Evolutionary conservation across 2,113 vertebrate genomes (phyloP).

Genomic region (Tonatia bakeri): DNA sequence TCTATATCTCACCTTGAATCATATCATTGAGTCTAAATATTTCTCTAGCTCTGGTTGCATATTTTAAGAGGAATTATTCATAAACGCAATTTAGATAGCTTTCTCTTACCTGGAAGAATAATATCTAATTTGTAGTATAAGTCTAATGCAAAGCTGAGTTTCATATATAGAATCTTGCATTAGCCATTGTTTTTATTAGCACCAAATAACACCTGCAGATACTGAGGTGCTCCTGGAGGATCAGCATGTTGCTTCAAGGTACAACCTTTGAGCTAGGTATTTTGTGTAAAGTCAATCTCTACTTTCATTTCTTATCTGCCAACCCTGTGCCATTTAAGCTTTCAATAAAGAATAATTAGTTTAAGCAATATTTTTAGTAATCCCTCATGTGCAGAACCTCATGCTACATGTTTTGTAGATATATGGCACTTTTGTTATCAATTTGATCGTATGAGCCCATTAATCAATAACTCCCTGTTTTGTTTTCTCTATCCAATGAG

Average conservation of each 20-base stretch:
- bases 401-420: slow-evolving; percentile 17
- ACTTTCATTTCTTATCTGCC: background rate
- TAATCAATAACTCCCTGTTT: background rate
- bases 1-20: background rate
- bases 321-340: background rate
- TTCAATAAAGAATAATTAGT: slow-evolving; percentile 29
- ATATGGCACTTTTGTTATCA: background rate
- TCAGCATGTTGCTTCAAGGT: background rate
- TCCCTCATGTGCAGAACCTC: background rate
- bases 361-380: slow-evolving; percentile 7
- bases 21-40: background rate
- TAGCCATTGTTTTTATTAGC: slow-evolving; percentile 1
- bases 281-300: background rate
- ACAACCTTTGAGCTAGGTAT: background rate
- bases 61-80: background rate
- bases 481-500: background rate
- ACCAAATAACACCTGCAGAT: background rate
- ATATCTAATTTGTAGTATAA: background rate
- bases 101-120: slow-evolving; percentile 19
- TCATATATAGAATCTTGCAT: background rate
- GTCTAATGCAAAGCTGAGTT: background rate
- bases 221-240: background rate
- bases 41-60: background rate
- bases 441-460: background rate
- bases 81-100: background rate